Evolutionary conservation across 2,888 invertebrate species (phyloP).

Genomic region (Polylopha cassiicola): DNA sequence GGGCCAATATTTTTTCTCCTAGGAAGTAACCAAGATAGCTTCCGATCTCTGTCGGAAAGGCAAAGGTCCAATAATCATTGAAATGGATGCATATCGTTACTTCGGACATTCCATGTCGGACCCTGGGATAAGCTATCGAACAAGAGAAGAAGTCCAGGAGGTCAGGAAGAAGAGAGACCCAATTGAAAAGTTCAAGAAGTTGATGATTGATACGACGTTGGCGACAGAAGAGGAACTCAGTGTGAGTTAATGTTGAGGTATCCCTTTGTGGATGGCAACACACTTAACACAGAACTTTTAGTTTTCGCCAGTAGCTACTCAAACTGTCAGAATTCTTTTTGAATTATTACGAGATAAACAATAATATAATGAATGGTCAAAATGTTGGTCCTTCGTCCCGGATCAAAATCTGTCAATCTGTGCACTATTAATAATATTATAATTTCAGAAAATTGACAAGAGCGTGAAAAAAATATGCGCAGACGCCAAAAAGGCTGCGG

Average conservation of each 20-base stretch:
- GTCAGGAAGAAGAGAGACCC: constrained; percentile 80
- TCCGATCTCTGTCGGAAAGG: constrained; percentile 66
- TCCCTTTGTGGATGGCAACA: no score
- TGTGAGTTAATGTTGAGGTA: no score
- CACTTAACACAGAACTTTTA: no score
- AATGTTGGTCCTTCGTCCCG: no score
- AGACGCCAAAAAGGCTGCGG: constrained; percentile 13
- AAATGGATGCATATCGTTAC: constrained; percentile 78
- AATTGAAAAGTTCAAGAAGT: constrained; percentile 41
- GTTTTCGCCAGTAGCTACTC: no score
- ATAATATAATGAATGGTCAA: no score
- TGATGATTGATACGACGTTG: constrained; percentile 72
- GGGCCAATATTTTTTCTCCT: neutral
- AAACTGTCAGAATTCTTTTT: no score
- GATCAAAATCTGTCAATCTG: no score
- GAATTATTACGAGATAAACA: no score
- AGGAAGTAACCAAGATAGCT: constrained; percentile 69
- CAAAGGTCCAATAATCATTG: constrained; percentile 79
- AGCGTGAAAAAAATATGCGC: constrained; percentile 11
- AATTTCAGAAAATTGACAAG: constrained; percentile 14
- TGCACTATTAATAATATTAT: neutral
- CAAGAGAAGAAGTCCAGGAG: constrained; percentile 80
- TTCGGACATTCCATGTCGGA: constrained; percentile 84
- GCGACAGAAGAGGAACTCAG: constrained; percentile 65
- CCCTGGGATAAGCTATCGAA: constrained; percentile 79